Base-by-base conservation (phyloP, 2,888 invertebrate genomes). In the Zaprionus lineosus region DNA sequence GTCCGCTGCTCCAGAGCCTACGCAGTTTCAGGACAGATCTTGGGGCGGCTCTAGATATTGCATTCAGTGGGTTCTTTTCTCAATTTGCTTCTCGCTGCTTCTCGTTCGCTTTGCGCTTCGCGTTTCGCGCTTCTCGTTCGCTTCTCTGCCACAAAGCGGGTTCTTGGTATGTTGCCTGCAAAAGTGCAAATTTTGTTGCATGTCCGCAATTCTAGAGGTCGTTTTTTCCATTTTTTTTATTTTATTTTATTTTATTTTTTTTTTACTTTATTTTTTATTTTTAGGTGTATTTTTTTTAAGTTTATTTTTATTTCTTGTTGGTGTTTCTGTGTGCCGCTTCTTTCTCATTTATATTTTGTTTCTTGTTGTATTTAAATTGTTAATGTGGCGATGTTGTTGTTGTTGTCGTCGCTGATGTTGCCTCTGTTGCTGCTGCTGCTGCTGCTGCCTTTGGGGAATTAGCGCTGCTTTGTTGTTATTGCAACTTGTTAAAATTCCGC, bases 401-500 rank as follows among this genome's bases (percentile, higher is more conserved):
- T 63, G 56, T 2, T 65, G 53, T 7, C 41, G 46, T 2, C 44
- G 53, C 9, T 59, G 51, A 1, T 64, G 57, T 3, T 21, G 21
- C n/a, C n/a, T n/a, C n/a, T n/a, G n/a, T n/a, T n/a, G n/a, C n/a
- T 52, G 36, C 1, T 26, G 24, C 5, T 33, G 44, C n/a, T 41
- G 61, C 19, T 39, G 62, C 15, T 64, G 74, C 57, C 84, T 71
- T 81, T 81, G 82, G 81, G 84, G 84, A 81, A 84, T 81, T 81
- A 82, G 79, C 81, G 73, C 65, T 43, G 82, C 74, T 62, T 74
- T 71, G 74, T 76, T 77, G 74, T 68, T 76, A 71, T 71, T 70
- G 81, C 74, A 69, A 82, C 82, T 82, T 84, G 82, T 82, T 82
- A 82, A 82, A 78, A 82, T 82, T 84, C 82, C 78, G 37, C 69